Conservation (phyloP, 2,113 vertebrate species). For the Numenius arquata region DNA sequence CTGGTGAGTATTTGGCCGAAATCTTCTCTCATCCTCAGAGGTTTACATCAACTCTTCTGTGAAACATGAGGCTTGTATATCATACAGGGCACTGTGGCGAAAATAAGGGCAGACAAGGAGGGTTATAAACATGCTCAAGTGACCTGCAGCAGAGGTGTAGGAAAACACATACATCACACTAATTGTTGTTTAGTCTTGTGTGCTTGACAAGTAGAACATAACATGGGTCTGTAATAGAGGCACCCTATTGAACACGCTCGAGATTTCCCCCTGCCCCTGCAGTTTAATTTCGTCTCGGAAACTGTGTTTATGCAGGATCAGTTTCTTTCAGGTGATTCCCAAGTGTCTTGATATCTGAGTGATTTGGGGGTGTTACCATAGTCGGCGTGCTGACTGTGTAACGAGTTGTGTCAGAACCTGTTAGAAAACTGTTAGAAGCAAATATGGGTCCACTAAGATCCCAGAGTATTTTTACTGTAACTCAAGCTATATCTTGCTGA, state of each 20-base stretch:
- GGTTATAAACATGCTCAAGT: not conserved
- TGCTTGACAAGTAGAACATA: not conserved
- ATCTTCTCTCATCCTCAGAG: not conserved
- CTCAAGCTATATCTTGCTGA: not conserved
- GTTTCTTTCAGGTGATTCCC: not conserved
- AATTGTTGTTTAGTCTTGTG: not conserved
- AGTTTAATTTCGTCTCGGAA: not conserved
- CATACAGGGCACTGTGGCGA: not conserved
- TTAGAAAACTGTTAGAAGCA: not conserved
- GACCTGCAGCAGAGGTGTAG: not conserved
- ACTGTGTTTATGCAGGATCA: not conserved
- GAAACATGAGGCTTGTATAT: not conserved
- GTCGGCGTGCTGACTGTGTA: not conserved
- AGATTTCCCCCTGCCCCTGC: not conserved
- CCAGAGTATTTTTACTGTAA: not conserved
- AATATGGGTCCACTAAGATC: not conserved
- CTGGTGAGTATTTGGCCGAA: constrained; percentile 80
- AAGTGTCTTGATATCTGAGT: not conserved
- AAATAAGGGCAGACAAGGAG: not conserved
- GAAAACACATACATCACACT: not conserved
- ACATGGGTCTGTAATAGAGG: not conserved
- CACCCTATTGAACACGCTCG: not conserved
- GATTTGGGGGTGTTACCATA: not conserved
- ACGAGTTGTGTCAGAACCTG: not conserved
- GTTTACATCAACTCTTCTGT: not conserved